phyloP scores from a whole-genome alignment of 2,113 vertebrate species.

The Octodon degus region DNA sequence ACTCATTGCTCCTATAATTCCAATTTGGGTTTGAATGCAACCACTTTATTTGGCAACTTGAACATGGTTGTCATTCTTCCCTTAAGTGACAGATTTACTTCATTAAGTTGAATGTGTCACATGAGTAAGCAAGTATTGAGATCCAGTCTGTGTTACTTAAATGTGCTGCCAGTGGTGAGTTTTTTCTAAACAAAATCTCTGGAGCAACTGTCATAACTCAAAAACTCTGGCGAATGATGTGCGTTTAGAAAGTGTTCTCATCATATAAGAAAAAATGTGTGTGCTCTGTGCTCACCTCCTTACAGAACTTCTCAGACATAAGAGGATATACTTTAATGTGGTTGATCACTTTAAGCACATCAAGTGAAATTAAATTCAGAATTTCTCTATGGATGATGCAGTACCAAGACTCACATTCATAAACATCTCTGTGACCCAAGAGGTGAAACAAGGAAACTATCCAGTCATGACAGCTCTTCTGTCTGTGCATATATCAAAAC shows the following conservation, averaged over 20 bases:
- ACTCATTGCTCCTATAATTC: neutral
- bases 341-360: too few relatives aligned
- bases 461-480: neutral
- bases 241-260: neutral
- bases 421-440: neutral
- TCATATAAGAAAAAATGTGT: neutral
- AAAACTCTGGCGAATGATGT: neutral
- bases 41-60: neutral
- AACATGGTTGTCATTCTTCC: neutral
- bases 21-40: neutral
- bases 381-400: neutral
- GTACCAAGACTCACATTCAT: neutral
- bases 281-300: neutral
- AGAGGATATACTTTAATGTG: neutral
- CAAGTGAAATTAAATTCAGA: neutral
- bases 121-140: neutral
- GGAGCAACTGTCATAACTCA: too few relatives aligned
- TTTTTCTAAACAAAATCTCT: neutral
- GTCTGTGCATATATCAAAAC: neutral
- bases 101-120: neutral
- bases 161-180: neutral
- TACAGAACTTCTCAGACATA: neutral
- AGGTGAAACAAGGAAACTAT: neutral
- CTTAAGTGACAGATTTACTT: neutral
- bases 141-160: neutral